Base-by-base conservation (phyloP, 2,888 invertebrate species). In the Phorcus lineatus region DNA sequence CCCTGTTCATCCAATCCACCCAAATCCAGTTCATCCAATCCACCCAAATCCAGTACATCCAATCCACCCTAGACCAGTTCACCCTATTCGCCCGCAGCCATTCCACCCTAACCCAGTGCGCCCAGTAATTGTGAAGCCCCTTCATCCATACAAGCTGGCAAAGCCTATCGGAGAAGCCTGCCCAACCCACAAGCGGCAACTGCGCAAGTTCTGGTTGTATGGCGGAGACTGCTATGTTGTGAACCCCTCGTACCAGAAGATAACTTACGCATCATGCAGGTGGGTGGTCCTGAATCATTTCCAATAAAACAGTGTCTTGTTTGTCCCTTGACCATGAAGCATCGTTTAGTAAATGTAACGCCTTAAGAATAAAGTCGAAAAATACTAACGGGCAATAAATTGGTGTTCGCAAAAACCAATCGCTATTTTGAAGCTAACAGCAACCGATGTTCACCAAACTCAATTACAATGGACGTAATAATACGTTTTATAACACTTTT, bases 191-290 rank as follows among this genome's bases (percentile, higher is more conserved):
- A 74, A 74, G 52, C 24, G 13, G 16, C 24, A 24, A 24, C 52
- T 74, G 47, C 47, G 74, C 40, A 40, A 24, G 16, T 74, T 74
- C 74, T 74, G 52, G 24, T 24, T 24, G 16, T 22, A 74, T 17
- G 74, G 53, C 24, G 74, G 74, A 13, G 22, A 74, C 47, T 74
- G 74, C 52, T 74, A 19, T 22, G 24, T 74, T 22, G 52, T 74
- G n/a, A 74, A 74, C 47, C 74, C 74, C n/a, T 11, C 47, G 22
- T 74, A 74, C 17, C 74, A 74, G 52, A 74, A 52, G 47, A 52
- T 74, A 16, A 74, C 24, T 2, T 74, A 74, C 52, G 74, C 52
- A 47, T 52, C 19, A n/a, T 74, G 74, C 74, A 52, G 52, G 74
- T 74, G 24, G 16, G 17, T 47, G 47, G 11, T 6, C 7, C 3